These are phyloP conservation scores for Melanotaenia parkinsoni DNA, from an alignment of 2,797 vertebrate species.

Conservation along the genomic window DNA sequence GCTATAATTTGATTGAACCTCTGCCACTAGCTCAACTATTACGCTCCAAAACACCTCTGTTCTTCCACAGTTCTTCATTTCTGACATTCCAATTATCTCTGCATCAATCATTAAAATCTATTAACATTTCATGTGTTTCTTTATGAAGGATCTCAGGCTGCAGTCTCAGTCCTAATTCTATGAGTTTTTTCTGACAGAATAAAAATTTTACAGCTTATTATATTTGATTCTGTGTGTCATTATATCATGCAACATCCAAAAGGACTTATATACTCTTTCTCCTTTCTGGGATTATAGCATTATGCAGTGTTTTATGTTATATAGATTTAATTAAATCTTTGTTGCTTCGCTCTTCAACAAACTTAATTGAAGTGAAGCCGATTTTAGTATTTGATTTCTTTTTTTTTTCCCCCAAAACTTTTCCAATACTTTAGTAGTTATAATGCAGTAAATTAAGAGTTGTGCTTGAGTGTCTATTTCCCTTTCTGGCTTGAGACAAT, in stretches of 20 bases:
- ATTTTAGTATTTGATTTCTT: conserved; percentile 13
- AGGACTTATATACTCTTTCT: conserved; percentile 34
- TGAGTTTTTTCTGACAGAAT: conserved; percentile 54
- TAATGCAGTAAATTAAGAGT: background rate
- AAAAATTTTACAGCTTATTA: conserved; percentile 61
- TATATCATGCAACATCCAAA: conserved; percentile 60
- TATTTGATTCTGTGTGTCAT: conserved; percentile 57
- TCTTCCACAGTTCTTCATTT: conserved; percentile 69
- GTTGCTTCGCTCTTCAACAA: conserved; percentile 10
- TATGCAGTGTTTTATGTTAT: conserved; percentile 36
- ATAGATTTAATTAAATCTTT: conserved; percentile 43
- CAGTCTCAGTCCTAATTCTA: conserved; percentile 36
- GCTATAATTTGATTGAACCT: conserved; percentile 66
- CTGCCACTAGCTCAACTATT: conserved; percentile 62
- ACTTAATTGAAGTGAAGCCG: conserved; percentile 13
- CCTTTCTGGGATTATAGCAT: conserved; percentile 22
- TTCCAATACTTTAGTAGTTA: background rate
- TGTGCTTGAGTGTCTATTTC: background rate
- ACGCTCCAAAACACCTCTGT: conserved; percentile 64
- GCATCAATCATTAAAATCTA: conserved; percentile 79
- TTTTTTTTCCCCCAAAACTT: background rate
- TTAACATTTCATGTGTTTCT: conserved; percentile 74
- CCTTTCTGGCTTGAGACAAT: background rate
- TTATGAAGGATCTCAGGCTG: conserved; percentile 67
- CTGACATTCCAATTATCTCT: conserved; percentile 78